A percentile compares a stretch with the other conserved stretches of the same genome.
These are phyloP conservation scores for Epistrophella euchroma DNA, from an alignment of 2,888 invertebrate species.

Conservation along the genomic window DNA sequence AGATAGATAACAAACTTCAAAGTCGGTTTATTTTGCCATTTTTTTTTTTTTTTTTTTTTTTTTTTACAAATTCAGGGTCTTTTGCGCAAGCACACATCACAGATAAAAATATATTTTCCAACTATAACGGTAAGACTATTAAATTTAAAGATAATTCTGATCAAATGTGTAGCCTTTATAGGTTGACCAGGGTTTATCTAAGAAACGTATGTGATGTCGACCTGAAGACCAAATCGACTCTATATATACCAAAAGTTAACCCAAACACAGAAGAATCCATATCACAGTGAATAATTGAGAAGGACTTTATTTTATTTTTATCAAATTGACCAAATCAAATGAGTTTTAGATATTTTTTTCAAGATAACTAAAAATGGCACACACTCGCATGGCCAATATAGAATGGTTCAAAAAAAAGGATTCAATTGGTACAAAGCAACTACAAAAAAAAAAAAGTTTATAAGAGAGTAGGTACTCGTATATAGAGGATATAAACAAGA, in stretches of 20 bases:
- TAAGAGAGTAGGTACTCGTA: not conserved
- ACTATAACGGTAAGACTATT: constrained; percentile 55
- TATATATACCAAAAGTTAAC: not conserved
- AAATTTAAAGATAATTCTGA: constrained; percentile 63
- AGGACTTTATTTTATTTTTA: constrained; percentile 59
- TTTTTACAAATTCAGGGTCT: constrained; percentile 9
- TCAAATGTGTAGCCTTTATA: constrained; percentile 43
- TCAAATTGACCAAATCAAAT: constrained; percentile 78
- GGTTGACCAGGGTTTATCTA: constrained; percentile 53
- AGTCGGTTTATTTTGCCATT: constrained; percentile 32
- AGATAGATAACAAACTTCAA: constrained; percentile 36
- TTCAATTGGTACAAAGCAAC: no score
- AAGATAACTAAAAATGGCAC: constrained; percentile 72
- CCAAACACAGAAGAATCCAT: constrained; percentile 39
- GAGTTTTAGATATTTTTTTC: constrained; percentile 77
- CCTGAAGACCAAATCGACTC: constrained; percentile 18
- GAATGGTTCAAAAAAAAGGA: constrained; percentile 63
- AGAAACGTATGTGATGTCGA: constrained; percentile 26
- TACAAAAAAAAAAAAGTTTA: no score
- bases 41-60: not conserved
- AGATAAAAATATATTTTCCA: constrained; percentile 17
- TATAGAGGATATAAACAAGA: constrained; percentile 56
- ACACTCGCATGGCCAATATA: constrained; percentile 21
- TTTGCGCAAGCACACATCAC: constrained; percentile 14
- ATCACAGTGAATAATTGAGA: constrained; percentile 57